Percentiles rank a stretch among this genome's conserved stretches.
Conservation (phyloP, 2,888 invertebrate genomes). For the Homarus gammarus region DNA sequence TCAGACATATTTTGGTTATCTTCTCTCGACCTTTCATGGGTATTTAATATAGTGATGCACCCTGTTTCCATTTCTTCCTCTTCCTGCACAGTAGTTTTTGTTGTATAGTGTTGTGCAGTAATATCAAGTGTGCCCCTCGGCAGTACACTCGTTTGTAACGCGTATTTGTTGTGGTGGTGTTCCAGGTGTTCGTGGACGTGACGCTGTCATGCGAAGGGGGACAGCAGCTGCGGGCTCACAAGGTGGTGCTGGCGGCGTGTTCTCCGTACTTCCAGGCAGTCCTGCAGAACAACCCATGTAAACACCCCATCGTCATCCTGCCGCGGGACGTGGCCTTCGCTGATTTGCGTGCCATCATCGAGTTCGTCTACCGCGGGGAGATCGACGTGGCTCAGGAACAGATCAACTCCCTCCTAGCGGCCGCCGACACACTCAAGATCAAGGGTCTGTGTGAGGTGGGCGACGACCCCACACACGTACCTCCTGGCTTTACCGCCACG, state of each 20-base stretch:
- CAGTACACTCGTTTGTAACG: too few relatives aligned
- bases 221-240: slow-evolving; percentile 75
- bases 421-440: slow-evolving; percentile 75
- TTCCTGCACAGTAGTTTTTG: too few relatives aligned
- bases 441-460: slow-evolving; percentile 76
- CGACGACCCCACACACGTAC: slow-evolving; percentile 74
- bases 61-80: too few relatives aligned
- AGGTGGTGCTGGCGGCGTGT: slow-evolving; percentile 77
- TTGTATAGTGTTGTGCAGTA: too few relatives aligned
- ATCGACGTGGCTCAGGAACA: slow-evolving; percentile 89
- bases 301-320: slow-evolving; percentile 79
- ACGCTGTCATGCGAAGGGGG: slow-evolving; percentile 76
- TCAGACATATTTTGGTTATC: too few relatives aligned
- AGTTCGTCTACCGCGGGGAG: slow-evolving; percentile 89
- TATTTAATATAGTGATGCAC: too few relatives aligned
- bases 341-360: slow-evolving; percentile 88
- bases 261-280: slow-evolving; percentile 78
- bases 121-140: too few relatives aligned
- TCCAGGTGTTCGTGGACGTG: slow-evolving; percentile 72
- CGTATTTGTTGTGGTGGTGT: not conserved
- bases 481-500: slow-evolving; percentile 76
- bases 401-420: slow-evolving; percentile 84
- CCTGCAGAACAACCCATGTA: slow-evolving; percentile 78
- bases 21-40: too few relatives aligned
- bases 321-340: slow-evolving; percentile 87